These are phyloP conservation scores for Trachelus tabidus DNA, from an alignment of 2,888 invertebrate genomes.

Conservation along the genomic window DNA sequence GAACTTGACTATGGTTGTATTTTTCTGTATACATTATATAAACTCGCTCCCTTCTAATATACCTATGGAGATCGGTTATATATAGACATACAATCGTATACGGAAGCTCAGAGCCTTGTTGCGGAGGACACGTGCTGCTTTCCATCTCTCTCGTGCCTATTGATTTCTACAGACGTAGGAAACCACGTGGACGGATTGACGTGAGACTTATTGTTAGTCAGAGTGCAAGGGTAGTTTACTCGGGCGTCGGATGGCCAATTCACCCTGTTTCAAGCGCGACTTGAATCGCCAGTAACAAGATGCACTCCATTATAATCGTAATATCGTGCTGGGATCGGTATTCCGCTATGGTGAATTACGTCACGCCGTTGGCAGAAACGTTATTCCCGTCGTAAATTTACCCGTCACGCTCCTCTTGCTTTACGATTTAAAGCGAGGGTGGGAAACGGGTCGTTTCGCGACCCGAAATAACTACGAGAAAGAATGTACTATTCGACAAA, in stretches of 20 bases:
- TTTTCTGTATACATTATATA: neutral
- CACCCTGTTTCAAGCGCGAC: neutral
- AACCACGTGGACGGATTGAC: neutral
- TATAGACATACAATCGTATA: neutral
- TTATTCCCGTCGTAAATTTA: neutral
- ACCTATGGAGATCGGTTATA: neutral
- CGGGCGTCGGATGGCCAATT: neutral
- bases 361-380: neutral
- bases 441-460: neutral
- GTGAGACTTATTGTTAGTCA: neutral
- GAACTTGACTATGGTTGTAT: neutral
- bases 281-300: neutral
- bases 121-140: neutral
- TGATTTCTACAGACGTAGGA: neutral
- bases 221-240: neutral
- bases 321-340: neutral
- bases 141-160: neutral
- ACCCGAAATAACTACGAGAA: neutral
- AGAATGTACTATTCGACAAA: neutral
- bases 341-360: neutral
- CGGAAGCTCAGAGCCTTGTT: neutral
- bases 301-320: neutral
- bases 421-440: neutral
- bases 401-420: neutral
- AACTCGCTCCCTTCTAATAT: neutral